Base-by-base conservation (phyloP, 1,140 invertebrate genomes). In the Micrasema longulum region DNA sequence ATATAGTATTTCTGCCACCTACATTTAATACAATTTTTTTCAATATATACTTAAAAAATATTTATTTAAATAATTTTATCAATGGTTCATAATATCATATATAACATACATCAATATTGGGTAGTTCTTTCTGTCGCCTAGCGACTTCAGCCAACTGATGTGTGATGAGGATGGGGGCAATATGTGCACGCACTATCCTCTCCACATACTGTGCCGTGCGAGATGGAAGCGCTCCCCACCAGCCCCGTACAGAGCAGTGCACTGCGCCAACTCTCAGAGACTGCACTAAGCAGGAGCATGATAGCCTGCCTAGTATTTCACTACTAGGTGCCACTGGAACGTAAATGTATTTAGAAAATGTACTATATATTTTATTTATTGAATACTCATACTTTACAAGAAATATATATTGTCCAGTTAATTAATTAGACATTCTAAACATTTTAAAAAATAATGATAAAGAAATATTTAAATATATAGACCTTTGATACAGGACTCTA, bases 191-290 rank as follows among this genome's bases (percentile, higher is more conserved):
- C 7, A 94, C 95, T 20, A 94, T 88, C 79, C 87, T 89, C 74
- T 96, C 93, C 3, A 96, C 89, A 62, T 91, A 85, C 55, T 87
- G 87, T 36, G 90, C 86, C 9, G 89, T 86, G 76, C 89, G 87
- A 62, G 90, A 88, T 20, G 94, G 92, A 1, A 86, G 80, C 45
- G 89, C 86, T 63, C 89, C 89, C 90, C 92, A 95, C 95, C 95
- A 97, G 77, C 91, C 89, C 16, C 95, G 86, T 2, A 93, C 90
- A 52, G 93, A 84, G 36, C 92, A 93, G n/a, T 48, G 48, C 12
- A 67, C 35, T 35, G 65, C 93, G 93, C 73, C 95, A 81, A 75
- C 88, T 87, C 41, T 88, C 84, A 31, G 95, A 78, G 53, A 88
- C 82, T 66, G 88, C 86, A 10, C 85, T 82, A 77, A 92, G 92